A percentile compares a stretch with the other conserved stretches of the same genome.
Conservation (phyloP, 2,113 vertebrate genomes). For the Pseudopodoces humilis region DNA sequence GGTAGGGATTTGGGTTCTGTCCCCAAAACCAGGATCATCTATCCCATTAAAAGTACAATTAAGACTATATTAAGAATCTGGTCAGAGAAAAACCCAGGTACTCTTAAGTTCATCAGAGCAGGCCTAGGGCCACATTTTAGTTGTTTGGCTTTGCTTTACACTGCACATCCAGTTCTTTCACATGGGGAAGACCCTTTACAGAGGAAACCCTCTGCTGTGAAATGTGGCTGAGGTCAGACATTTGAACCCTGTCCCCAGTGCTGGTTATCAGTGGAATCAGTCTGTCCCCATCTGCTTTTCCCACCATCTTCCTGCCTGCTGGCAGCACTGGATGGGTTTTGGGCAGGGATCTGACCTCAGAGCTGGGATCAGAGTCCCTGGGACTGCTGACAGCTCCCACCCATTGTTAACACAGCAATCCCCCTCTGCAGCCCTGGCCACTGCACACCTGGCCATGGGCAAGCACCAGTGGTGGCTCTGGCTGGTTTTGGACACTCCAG, state of each 20-base stretch:
- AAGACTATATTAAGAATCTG: background rate
- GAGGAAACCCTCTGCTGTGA: background rate
- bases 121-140: background rate
- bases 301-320: background rate
- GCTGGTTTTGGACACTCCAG: background rate
- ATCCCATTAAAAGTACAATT: background rate
- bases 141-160: background rate
- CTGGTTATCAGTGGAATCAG: background rate
- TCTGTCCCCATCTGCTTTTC: background rate
- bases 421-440: rapidly evolving
- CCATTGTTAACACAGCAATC: rapidly evolving
- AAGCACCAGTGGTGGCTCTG: background rate
- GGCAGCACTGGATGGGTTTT: background rate
- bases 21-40: background rate
- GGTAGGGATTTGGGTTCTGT: background rate
- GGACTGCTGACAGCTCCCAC: background rate
- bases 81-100: background rate
- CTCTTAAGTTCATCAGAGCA: background rate
- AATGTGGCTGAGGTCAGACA: background rate
- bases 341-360: background rate
- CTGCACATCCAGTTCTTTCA: background rate
- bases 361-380: background rate
- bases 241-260: background rate
- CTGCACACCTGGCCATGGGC: rapidly evolving
- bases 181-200: background rate